Evolutionary conservation across 2,797 vertebrate genomes (phyloP).

Genomic region (Aldrovandia affinis): DNA sequence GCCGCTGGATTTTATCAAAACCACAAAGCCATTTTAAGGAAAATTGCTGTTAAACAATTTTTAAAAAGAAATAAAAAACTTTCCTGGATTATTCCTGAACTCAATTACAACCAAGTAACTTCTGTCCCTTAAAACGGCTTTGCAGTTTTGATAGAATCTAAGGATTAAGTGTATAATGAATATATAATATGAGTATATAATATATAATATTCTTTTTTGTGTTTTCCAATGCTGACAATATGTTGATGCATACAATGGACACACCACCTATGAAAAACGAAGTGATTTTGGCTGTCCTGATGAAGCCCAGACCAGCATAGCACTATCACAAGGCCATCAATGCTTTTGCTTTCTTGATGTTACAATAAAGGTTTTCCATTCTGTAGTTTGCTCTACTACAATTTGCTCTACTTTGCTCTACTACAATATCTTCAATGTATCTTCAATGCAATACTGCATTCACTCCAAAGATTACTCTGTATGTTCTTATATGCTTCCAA

Average conservation of each 20-base stretch:
- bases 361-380: too few relatives aligned
- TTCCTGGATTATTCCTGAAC: neutral
- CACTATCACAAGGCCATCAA: neutral
- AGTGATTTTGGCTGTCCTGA: neutral
- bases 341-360: too few relatives aligned
- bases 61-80: neutral
- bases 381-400: too few relatives aligned
- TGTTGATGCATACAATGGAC: neutral
- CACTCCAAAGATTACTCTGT: too few relatives aligned
- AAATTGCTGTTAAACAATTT: too few relatives aligned
- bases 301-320: neutral
- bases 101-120: neutral
- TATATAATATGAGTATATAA: neutral
- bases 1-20: too few relatives aligned
- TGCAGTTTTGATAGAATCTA: neutral
- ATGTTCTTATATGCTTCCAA: too few relatives aligned
- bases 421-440: too few relatives aligned
- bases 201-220: neutral
- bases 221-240: neutral
- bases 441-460: too few relatives aligned
- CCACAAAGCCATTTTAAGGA: too few relatives aligned
- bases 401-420: too few relatives aligned
- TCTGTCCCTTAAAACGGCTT: neutral
- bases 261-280: neutral
- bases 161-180: too few relatives aligned